A percentile compares a stretch with the other conserved stretches of the same genome.
Evolutionary conservation across 1,140 invertebrate genomes (phyloP).

Genomic region (Lepidostoma basale): DNA sequence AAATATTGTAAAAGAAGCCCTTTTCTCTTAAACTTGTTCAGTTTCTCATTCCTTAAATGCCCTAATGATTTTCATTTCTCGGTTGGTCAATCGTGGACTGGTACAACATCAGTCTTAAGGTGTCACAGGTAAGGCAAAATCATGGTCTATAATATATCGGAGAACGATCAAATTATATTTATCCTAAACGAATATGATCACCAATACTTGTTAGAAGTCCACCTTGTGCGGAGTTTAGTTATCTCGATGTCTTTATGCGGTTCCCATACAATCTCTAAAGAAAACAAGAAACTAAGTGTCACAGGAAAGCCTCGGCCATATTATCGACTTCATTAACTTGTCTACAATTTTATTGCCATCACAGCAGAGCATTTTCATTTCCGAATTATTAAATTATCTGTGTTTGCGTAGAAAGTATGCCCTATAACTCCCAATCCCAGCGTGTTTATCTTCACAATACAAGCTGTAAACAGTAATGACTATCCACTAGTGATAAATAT

Average conservation of each 20-base stretch:
- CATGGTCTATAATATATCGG: conserved; percentile 22
- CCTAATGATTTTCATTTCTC: neutral
- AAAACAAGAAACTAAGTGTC: neutral
- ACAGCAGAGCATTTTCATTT: conserved; percentile 3
- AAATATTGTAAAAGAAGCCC: neutral
- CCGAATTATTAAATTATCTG: neutral
- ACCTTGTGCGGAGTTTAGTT: too few relatives aligned
- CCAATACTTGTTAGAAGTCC: too few relatives aligned
- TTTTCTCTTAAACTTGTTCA: neutral
- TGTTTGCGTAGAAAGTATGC: neutral
- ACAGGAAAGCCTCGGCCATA: neutral
- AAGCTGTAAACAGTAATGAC: too few relatives aligned
- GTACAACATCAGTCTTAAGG: conserved; percentile 15
- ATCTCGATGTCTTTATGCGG: too few relatives aligned
- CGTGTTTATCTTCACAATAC: too few relatives aligned
- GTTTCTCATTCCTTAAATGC: neutral
- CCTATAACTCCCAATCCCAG: too few relatives aligned
- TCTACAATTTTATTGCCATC: conserved; percentile 15
- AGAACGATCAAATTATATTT: conserved; percentile 25
- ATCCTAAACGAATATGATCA: too few relatives aligned
- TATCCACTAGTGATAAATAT: too few relatives aligned
- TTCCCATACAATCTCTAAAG: too few relatives aligned
- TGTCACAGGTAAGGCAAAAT: conserved; percentile 25
- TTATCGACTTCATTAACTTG: neutral
- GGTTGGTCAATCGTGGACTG: conserved; percentile 15